Conservation (phyloP, 2,888 invertebrate genomes). For the Lochmaea capreae region DNA sequence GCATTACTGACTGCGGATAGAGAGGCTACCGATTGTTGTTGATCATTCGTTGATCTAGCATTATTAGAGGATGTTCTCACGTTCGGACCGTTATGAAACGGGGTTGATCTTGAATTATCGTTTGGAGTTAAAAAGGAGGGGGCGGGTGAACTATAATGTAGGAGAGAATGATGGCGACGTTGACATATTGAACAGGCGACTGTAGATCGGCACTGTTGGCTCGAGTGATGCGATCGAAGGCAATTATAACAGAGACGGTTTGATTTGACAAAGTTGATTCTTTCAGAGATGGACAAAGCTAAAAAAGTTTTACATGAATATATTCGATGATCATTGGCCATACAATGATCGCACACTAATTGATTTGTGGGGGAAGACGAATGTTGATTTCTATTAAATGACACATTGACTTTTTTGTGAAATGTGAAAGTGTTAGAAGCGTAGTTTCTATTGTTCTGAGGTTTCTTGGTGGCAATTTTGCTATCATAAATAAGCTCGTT, state of each 20-base stretch:
- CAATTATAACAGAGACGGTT: not conserved
- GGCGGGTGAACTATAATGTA: not conserved
- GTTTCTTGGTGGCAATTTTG: not conserved
- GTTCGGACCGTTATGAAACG: not conserved
- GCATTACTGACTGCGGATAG: not conserved
- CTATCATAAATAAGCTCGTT: not conserved
- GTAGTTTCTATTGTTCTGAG: not conserved
- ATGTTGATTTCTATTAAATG: not conserved
- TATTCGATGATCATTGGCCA: not conserved
- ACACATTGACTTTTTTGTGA: not conserved
- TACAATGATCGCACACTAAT: constrained; percentile 1
- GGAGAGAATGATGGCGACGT: constrained; percentile 8
- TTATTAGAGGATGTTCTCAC: not conserved
- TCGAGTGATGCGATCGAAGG: not conserved
- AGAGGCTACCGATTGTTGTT: not conserved
- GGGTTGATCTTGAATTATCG: not conserved
- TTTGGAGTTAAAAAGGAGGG: not conserved
- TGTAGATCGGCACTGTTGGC: constrained; percentile 1
- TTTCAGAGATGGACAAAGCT: not conserved
- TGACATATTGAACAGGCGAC: constrained; percentile 5
- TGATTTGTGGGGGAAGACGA: not conserved
- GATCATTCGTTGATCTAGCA: not conserved
- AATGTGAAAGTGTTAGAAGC: not conserved
- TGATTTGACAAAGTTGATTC: constrained; percentile 3
- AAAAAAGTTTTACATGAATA: not conserved